These are phyloP conservation scores for Ophraella communa DNA, from an alignment of 2,888 invertebrate species.

Conservation along the genomic window DNA sequence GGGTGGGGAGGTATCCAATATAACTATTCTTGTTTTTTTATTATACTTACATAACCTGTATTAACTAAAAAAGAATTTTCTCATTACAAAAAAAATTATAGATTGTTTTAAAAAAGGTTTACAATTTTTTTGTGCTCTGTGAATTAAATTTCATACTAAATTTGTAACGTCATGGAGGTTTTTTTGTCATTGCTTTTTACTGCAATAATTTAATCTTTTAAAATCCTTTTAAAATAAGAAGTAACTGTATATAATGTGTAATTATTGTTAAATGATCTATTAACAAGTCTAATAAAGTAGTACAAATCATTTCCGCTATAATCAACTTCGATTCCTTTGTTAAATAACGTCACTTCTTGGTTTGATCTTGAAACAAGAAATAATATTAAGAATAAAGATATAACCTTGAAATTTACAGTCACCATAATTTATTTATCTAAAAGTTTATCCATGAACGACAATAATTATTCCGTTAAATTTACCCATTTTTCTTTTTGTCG, in stretches of 20 bases:
- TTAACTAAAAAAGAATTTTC: too few relatives aligned
- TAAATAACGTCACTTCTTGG: constrained; percentile 11
- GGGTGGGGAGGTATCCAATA: too few relatives aligned
- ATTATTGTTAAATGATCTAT: not conserved
- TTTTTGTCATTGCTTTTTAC: too few relatives aligned
- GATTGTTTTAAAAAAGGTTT: too few relatives aligned
- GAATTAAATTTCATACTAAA: too few relatives aligned
- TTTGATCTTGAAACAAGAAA: constrained; percentile 22
- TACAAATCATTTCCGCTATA: constrained; percentile 16
- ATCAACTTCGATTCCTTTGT: constrained; percentile 14
- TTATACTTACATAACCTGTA: too few relatives aligned
- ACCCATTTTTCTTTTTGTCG: constrained; percentile 25
- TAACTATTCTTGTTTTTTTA: too few relatives aligned
- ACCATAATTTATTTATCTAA: constrained; percentile 32
- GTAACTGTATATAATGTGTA: not conserved
- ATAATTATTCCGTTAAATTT: constrained; percentile 31
- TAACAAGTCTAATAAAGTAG: not conserved
- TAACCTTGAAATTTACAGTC: constrained; percentile 33
- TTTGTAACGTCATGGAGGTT: too few relatives aligned
- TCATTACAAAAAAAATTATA: too few relatives aligned
- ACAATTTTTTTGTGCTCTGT: too few relatives aligned
- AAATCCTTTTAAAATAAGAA: not conserved
- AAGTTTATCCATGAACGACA: constrained; percentile 30
- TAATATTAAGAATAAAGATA: not conserved
- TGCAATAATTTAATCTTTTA: too few relatives aligned